These are phyloP conservation scores for Phoebastria nigripes DNA, from an alignment of 2,797 vertebrate species.

Conservation along the genomic window DNA sequence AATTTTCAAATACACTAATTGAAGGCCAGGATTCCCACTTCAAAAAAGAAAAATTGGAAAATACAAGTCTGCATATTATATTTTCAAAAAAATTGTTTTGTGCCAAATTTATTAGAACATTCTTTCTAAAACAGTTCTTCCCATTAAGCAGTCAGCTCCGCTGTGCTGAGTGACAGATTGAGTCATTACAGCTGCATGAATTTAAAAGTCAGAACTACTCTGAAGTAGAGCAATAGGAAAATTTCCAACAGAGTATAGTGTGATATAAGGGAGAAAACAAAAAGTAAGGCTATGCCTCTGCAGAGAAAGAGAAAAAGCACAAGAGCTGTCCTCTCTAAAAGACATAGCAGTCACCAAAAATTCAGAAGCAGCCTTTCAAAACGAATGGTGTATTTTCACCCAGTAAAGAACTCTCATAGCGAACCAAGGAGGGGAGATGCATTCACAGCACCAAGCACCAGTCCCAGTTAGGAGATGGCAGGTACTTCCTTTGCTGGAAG, in stretches of 20 bases:
- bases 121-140: neutral
- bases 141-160: neutral
- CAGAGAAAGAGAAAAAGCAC: neutral
- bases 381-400: accelerated
- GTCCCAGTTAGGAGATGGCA: neutral
- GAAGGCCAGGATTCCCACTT: neutral
- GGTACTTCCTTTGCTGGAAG: neutral
- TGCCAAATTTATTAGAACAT: neutral
- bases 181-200: neutral
- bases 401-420: neutral
- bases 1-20: neutral
- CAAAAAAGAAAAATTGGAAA: neutral
- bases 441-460: neutral
- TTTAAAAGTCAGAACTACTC: neutral
- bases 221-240: neutral
- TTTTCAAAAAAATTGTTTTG: neutral
- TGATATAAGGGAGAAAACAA: neutral
- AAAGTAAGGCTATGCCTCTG: neutral
- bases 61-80: neutral
- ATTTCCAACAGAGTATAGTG: neutral
- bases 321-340: neutral
- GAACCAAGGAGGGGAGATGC: neutral
- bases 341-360: neutral
- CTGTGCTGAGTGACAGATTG: neutral
- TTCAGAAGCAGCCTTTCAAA: neutral